Evolutionary conservation across 2,888 invertebrate genomes (phyloP), one percentile per base, ranked within the genome.

Genomic region (Macaria liturata): DNA sequence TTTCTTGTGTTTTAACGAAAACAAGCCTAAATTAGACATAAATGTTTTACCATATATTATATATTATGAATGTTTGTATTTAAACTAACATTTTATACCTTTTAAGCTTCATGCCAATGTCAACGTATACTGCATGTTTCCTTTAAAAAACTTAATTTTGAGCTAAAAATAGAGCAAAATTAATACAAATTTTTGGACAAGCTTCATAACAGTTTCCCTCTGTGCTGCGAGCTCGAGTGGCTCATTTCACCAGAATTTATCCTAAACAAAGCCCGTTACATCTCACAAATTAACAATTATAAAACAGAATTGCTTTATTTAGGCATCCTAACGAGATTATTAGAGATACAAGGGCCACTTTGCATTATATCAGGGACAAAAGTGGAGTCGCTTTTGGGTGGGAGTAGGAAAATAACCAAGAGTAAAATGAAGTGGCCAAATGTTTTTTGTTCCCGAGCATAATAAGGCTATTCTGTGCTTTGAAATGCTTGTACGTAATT

Each of bases 251-350:
- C 71, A 71, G 70, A 74, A 82, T 76, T 61, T 74, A 76, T 77
- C 76, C 80, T 80, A 78, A 86, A 80, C 81, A 86, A 85, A 84
- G 79, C 79, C 76, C 73, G 76, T 85, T 78, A 77, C 72, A 72
- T 71, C 76, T 69, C 72, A 71, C 74, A 75, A 83, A 83, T 82
- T 78, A 81, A 80, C 81, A 81, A 80, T 81, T 80, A 78, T 74
- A 78, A 78, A 75, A 73, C 74, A 68, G 65, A 83, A 86, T 84
- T 74, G 72, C 84, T 86, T 84, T 80, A 86, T 86, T 82, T 72
- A 71, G 70, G 68, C 67, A 67, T 68, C 67, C 71, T 70, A 76
- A 73, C 72, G 71, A 72, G 65, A 74, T 75, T 72, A 72, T 73
- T 75, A 67, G 65, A 62, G 61, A 72, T 67, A 73, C 74, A 75